Evolutionary conservation across 23 tunicate genomes (phyloP).

Genomic region (Diplosoma virens): DNA sequence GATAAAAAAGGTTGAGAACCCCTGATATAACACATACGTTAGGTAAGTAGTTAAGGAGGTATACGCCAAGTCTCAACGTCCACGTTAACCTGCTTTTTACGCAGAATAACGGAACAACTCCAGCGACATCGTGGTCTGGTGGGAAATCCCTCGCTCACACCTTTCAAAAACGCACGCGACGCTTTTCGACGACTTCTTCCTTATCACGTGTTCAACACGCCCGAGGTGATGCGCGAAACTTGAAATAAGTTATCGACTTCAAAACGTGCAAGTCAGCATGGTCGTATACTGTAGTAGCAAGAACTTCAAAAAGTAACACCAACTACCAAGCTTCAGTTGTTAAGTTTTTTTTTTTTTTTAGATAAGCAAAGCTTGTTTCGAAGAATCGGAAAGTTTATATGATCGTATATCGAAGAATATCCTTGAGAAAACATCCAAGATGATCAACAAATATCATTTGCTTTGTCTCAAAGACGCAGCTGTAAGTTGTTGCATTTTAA

Average conservation of each 20-base stretch:
- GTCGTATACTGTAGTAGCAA: no score
- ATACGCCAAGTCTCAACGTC: slow-evolving; percentile 21
- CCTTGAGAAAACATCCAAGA: slow-evolving; percentile 1
- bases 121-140: slow-evolving; percentile 50
- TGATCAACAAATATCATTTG: slow-evolving; percentile 63
- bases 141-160: slow-evolving; percentile 37
- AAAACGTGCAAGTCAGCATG: no score
- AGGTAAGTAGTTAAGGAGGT: no score
- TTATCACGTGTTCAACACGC: slow-evolving; percentile 65
- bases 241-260: no score
- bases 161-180: slow-evolving; percentile 48
- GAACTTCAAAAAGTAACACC: no score
- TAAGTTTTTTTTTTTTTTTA: no score
- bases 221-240: no score
- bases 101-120: slow-evolving; percentile 67
- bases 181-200: slow-evolving; percentile 64
- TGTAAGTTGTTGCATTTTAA: no score
- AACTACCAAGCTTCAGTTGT: no score
- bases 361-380: no score
- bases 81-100: slow-evolving; percentile 4
- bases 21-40: no score
- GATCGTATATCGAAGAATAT: slow-evolving; percentile 39
- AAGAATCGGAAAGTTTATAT: slow-evolving; percentile 66
- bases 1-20: no score
- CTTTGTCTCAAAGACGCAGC: slow-evolving; percentile 63